Evolutionary conservation across 2,888 invertebrate genomes (phyloP).

Genomic region (Philaethria dido): DNA sequence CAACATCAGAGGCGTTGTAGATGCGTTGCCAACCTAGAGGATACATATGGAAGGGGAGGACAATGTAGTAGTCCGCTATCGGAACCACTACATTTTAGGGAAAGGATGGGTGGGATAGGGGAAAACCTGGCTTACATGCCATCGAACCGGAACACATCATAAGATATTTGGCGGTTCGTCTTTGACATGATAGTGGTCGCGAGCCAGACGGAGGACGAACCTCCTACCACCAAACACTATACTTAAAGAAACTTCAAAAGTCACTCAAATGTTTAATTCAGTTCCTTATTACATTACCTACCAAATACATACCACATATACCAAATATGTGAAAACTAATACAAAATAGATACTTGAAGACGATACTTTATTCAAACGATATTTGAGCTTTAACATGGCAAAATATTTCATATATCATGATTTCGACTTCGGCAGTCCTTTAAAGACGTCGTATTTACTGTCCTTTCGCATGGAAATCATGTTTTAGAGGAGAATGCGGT

Average conservation of each 20-base stretch:
- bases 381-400: slow-evolving; percentile 28
- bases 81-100: too few relatives aligned
- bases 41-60: too few relatives aligned
- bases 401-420: slow-evolving; percentile 43
- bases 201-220: too few relatives aligned
- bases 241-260: not conserved
- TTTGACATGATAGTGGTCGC: too few relatives aligned
- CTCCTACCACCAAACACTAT: not conserved
- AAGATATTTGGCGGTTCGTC: too few relatives aligned
- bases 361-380: slow-evolving; percentile 19
- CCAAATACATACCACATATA: too few relatives aligned
- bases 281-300: not conserved
- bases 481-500: slow-evolving; percentile 46
- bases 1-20: too few relatives aligned
- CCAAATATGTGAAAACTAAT: slow-evolving; percentile 17
- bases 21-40: too few relatives aligned
- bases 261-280: not conserved
- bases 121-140: too few relatives aligned
- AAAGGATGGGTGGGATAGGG: too few relatives aligned
- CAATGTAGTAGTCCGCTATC: too few relatives aligned
- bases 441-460: slow-evolving; percentile 46
- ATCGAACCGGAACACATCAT: too few relatives aligned
- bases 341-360: slow-evolving; percentile 18
- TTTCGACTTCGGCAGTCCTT: slow-evolving; percentile 42
- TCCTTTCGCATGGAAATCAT: slow-evolving; percentile 49